Evolutionary conservation across 92 coral and sea anemone species (phyloP), one percentile per base, ranked within the genome.

Genomic region (Desmophyllum pertusum): DNA sequence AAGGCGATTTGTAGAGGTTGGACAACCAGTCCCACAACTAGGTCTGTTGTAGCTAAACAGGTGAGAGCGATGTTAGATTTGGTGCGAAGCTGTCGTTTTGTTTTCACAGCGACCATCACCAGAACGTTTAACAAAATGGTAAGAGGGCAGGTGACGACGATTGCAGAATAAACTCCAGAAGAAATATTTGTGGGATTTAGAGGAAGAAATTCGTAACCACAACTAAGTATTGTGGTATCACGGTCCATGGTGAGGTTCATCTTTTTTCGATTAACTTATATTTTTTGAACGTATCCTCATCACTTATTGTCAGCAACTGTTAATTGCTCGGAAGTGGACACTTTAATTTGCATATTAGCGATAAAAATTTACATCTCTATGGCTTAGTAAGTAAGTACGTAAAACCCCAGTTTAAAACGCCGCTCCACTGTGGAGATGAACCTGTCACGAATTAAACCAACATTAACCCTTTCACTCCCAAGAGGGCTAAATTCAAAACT

Each of bases 31-130:
- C 77, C 77, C 3, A 73, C 40, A 0, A 29, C 37, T 3, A 45
- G 40, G 25, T 73, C 77, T 1, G 55, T 46, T 5, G 40, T 29
- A 1, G 77, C 77, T 30, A 73, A 73, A 46, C 77, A 73, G 10
- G 77, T 61, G 17, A 73, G 52, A 14, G 77, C 55, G 15, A 73
- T 45, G 77, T 73, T 73, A 45, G 77, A 73, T 30, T 17, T 73
- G 36, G 55, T 41, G 52, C 59, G 77, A 25, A 73, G 77, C n/a
- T 27, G 77, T 46, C 25, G 39, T 23, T 73, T 73, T 17, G 61
- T 46, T 30, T 45, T 46, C 21, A 73, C 77, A 0, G 61, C 77
- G 23, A 73, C 13, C 39, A 73, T 73, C 10, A 73, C 77, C 38
- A 73, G 39, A 41, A 73, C 1, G 57, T 73, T 73, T 1, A 73